These are phyloP conservation scores for Platycheirus albimanus DNA, from an alignment of 2,888 invertebrate species.

Conservation along the genomic window DNA sequence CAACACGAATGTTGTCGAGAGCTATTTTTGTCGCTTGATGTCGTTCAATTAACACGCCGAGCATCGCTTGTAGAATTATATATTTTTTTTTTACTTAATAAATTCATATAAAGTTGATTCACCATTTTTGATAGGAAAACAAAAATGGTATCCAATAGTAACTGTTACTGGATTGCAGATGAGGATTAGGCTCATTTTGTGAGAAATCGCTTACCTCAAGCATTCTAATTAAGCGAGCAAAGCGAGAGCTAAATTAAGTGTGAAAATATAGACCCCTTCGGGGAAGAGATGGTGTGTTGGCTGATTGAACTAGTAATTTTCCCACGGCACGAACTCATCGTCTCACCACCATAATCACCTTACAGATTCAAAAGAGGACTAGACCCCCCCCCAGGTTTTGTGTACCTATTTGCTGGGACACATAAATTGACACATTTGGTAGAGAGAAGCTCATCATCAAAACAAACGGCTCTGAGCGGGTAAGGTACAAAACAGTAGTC, in stretches of 20 bases:
- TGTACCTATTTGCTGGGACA: conserved; percentile 1
- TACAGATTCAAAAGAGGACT: conserved; percentile 13
- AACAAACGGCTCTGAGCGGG: conserved; percentile 3
- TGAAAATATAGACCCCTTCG: conserved; percentile 34
- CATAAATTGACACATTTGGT: conserved; percentile 46
- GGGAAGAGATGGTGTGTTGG: neutral
- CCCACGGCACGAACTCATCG: conserved; percentile 54
- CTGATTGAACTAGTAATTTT: conserved; percentile 51
- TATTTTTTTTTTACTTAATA: conserved; percentile 42
- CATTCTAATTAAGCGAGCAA: conserved; percentile 56
- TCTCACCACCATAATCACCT: conserved; percentile 1
- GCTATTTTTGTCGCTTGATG: conserved; percentile 29
- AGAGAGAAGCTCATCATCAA: conserved; percentile 41
- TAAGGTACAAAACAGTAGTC: neutral
- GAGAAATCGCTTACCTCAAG: conserved; percentile 32
- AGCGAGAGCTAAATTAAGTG: conserved; percentile 50
- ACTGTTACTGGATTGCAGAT: neutral
- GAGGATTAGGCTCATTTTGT: conserved; percentile 21
- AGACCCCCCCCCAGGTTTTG: conserved; percentile 9
- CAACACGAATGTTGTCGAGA: conserved; percentile 39
- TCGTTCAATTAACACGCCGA: conserved; percentile 57
- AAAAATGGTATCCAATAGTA: conserved; percentile 9
- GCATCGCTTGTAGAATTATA: conserved; percentile 7
- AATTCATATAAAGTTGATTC: conserved; percentile 54
- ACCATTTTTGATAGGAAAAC: conserved; percentile 31